Percentiles rank a stretch among this genome's conserved stretches.
phyloP scores from a whole-genome alignment of 2,797 vertebrate genomes.

The Scleropages formosus region DNA sequence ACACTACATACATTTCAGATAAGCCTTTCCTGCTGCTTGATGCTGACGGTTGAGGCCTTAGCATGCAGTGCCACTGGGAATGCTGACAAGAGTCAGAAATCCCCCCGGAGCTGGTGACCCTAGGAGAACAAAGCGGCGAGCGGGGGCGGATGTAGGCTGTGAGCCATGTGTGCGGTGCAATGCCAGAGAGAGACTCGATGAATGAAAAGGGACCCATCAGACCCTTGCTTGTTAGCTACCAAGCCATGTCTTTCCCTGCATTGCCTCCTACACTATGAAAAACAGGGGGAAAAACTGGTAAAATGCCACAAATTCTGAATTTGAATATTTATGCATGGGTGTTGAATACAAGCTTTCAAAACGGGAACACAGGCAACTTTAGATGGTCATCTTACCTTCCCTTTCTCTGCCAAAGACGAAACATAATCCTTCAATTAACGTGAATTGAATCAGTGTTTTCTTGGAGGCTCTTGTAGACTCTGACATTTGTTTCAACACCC shows the following conservation, averaged over 20 bases:
- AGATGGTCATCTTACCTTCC: too few relatives aligned
- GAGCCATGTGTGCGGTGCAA: constrained; percentile 26
- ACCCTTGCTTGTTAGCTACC: constrained; percentile 15
- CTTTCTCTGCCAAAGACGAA: too few relatives aligned
- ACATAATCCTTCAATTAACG: too few relatives aligned
- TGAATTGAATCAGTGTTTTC: too few relatives aligned
- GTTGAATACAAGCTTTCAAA: too few relatives aligned
- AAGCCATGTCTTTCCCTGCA: not conserved
- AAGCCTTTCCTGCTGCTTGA: constrained; percentile 29
- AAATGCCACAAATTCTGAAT: not conserved
- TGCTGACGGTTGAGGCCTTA: constrained; percentile 73
- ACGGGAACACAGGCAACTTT: too few relatives aligned
- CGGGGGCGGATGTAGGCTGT: constrained; percentile 38
- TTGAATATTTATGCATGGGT: not conserved
- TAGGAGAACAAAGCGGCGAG: constrained; percentile 49
- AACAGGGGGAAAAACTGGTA: constrained; percentile 35
- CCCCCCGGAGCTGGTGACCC: constrained; percentile 48
- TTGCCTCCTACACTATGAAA: constrained; percentile 19
- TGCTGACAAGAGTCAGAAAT: constrained; percentile 71
- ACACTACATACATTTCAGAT: too few relatives aligned
- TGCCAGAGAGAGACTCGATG: constrained; percentile 36
- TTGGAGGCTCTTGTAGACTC: too few relatives aligned
- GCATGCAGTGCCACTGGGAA: constrained; percentile 64
- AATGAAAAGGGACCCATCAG: constrained; percentile 5
- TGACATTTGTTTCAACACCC: too few relatives aligned